A percentile compares a stretch with the other conserved stretches of the same genome.
Conservation (phyloP, 2,113 vertebrate species). For the Suricata suricatta region DNA sequence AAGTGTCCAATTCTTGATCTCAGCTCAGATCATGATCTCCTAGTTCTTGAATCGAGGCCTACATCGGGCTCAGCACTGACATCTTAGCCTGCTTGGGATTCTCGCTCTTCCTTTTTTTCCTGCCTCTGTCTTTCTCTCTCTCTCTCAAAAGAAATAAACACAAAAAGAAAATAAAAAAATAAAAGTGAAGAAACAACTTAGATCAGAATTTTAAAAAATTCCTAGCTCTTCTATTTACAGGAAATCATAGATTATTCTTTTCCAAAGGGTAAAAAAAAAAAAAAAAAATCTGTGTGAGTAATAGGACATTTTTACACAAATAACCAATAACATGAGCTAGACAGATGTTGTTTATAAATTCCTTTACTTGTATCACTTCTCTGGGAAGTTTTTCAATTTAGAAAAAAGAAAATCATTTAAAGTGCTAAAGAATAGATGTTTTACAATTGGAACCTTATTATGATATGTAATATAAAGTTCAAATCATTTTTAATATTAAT, state of each 20-base stretch:
- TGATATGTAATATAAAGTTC: not conserved
- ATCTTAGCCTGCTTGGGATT: too few species aligned
- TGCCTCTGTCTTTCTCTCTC: too few species aligned
- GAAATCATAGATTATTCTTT: conserved; percentile 57
- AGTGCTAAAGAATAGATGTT: not conserved
- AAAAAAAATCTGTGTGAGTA: conserved; percentile 51
- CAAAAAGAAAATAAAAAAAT: not conserved
- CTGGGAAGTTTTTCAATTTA: conserved; percentile 57
- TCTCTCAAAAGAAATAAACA: too few species aligned
- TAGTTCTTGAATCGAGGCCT: too few species aligned
- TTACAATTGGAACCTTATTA: not conserved
- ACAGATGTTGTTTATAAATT: conserved; percentile 65
- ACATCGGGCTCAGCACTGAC: too few species aligned
- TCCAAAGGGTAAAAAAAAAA: not conserved
- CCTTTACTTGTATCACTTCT: conserved; percentile 46
- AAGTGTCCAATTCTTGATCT: too few species aligned
- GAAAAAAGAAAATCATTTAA: conserved; percentile 46
- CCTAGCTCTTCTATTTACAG: not conserved
- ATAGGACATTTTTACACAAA: conserved; percentile 72
- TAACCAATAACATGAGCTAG: conserved; percentile 59
- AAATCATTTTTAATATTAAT: not conserved
- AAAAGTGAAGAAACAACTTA: conserved; percentile 43
- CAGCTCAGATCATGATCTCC: too few species aligned
- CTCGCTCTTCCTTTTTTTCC: too few species aligned
- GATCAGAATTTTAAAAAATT: not conserved